Evolutionary conservation across 1,140 invertebrate species (phyloP).

Genomic region (Wiebesia pumilae): DNA sequence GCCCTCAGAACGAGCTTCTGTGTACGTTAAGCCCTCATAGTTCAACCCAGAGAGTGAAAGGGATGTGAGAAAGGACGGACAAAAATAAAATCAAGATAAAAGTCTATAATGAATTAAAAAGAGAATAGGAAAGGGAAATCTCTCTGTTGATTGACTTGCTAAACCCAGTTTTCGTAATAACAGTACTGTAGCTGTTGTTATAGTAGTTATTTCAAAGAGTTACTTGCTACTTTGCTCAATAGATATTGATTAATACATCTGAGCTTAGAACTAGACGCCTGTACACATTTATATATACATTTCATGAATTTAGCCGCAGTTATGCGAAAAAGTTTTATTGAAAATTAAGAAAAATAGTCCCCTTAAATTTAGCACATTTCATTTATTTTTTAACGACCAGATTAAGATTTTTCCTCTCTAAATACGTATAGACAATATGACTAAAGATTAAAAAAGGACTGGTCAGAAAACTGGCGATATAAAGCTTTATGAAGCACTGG

Average conservation of each 20-base stretch:
- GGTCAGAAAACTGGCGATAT: too few relatives aligned
- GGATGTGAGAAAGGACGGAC: neutral
- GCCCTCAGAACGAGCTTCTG: neutral
- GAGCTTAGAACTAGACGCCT: neutral
- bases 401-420: too few relatives aligned
- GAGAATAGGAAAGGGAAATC: neutral
- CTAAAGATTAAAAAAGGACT: too few relatives aligned
- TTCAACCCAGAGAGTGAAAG: neutral
- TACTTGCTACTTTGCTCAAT: neutral
- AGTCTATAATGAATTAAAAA: neutral
- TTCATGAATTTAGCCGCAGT: too few relatives aligned
- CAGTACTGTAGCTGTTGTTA: neutral
- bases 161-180: neutral
- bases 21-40: neutral
- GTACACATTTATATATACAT: too few relatives aligned
- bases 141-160: neutral
- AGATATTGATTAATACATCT: neutral
- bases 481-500: too few relatives aligned
- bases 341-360: too few relatives aligned
- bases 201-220: too few relatives aligned
- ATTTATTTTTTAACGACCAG: too few relatives aligned
- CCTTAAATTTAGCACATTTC: too few relatives aligned
- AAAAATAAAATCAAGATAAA: neutral
- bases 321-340: too few relatives aligned
- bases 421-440: too few relatives aligned